phyloP scores from a whole-genome alignment of 2,888 invertebrate species.

The Odontocolon sp. region DNA sequence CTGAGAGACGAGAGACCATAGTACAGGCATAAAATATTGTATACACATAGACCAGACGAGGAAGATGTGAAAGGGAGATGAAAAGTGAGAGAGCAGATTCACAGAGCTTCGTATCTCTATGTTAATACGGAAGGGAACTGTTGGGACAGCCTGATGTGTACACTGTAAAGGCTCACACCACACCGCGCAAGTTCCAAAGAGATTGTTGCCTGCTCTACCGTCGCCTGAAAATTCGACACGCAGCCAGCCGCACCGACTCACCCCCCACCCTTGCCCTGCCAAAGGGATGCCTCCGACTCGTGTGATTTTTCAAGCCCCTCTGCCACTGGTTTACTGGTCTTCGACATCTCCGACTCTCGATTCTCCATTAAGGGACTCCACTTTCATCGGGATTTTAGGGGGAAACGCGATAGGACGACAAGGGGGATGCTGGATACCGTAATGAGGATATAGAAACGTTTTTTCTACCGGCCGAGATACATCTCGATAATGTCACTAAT shows the following conservation, averaged over 20 bases:
- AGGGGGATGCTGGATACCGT: not conserved
- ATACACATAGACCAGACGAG: constrained; percentile 45
- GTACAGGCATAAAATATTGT: constrained; percentile 49
- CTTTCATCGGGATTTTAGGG: constrained; percentile 14
- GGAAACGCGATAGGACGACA: not conserved
- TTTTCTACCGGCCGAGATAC: constrained; percentile 4
- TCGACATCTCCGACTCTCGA: constrained; percentile 3
- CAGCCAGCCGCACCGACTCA: constrained; percentile 27
- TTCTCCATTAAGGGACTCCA: constrained; percentile 33
- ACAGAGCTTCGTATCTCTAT: constrained; percentile 73
- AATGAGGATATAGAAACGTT: not conserved
- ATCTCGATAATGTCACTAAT: constrained; percentile 12
- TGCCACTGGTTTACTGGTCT: not conserved
- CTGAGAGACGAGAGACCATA: constrained; percentile 56
- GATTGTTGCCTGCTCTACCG: constrained; percentile 45
- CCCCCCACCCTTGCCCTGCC: not conserved
- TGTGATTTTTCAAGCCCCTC: constrained; percentile 55
- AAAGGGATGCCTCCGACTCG: constrained; percentile 18
- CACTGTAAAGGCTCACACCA: constrained; percentile 8
- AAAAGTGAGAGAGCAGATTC: constrained; percentile 47
- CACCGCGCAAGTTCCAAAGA: constrained; percentile 22
- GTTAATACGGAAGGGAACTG: constrained; percentile 72
- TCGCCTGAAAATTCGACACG: constrained; percentile 59
- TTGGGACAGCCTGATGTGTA: constrained; percentile 14
- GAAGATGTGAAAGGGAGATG: constrained; percentile 12